Conservation (phyloP, 1,140 invertebrate species). For the Zaprionus nigranus region DNA sequence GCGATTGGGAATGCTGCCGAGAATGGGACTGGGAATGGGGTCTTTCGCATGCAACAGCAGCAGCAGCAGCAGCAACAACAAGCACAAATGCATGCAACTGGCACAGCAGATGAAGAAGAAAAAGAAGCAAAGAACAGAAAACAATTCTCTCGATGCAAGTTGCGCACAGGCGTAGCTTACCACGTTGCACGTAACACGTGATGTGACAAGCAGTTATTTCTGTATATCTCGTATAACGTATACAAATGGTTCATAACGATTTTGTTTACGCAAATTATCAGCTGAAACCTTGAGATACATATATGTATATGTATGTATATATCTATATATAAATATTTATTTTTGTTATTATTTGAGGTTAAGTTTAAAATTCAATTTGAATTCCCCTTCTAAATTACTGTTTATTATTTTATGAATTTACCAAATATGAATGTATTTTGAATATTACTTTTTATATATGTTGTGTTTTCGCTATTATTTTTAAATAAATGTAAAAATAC, state of each 20-base stretch:
- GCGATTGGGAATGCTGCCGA: background rate
- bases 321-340: no score
- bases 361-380: no score
- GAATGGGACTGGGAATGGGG: slow-evolving; percentile 46
- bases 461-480: background rate
- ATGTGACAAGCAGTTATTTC: slow-evolving; percentile 14
- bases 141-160: slow-evolving; percentile 21
- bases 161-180: background rate
- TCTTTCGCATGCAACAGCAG: slow-evolving; percentile 33
- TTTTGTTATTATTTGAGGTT: no score
- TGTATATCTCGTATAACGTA: background rate
- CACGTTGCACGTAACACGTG: background rate
- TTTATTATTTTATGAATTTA: no score
- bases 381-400: no score
- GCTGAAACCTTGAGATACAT: background rate
- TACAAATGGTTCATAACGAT: background rate
- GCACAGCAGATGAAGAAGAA: slow-evolving; percentile 19
- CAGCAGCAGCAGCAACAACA: background rate
- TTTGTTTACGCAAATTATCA: background rate
- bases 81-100: slow-evolving; percentile 31
- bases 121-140: background rate
- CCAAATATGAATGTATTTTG: no score
- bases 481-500: no score
- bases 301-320: no score
- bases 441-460: no score